Evolutionary conservation across 2,113 vertebrate species (phyloP), one percentile per base, ranked within the genome.

Genomic region (Cyprinodon brontotheroides): DNA sequence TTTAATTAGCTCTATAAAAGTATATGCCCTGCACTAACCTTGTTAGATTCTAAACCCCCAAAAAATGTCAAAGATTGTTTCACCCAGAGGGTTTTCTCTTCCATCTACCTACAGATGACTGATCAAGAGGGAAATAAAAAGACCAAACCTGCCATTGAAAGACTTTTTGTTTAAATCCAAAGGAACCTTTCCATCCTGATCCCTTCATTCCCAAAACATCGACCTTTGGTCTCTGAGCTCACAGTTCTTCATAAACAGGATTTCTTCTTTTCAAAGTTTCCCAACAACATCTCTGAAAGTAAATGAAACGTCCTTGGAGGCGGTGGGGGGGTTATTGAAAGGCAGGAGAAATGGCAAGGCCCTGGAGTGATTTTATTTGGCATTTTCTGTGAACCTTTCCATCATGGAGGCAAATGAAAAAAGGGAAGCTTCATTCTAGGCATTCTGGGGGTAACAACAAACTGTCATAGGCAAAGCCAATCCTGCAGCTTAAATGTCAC

Each of bases 321-420:
- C 66, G 50, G 72, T 37, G 0, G 1, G 29, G 0, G 1, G 29
- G 48, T 48, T 61, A 69, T 57, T 22, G 3, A 13, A 39, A 67
- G 29, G 43, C 0, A 20, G 22, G 20, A 70, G 20, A 65, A 65
- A 45, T 65, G 65, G 11, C 22, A 70, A 67, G 47, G 61, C 64
- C 61, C 14, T 11, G 37, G 50, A 2, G 61, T 39, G 70, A 77
- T 64, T 38, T 13, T 29, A 43, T 67, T 53, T 86, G 84, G 87
- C 84, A 84, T 89, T 86, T 82, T 63, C 61, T 38, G 45, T 82
- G 80, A 86, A 82, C 82, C 87, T 89, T 45, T 82, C 72, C 79
- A 66, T 78, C 68, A n/a, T 0, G 7, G 78, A 65, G 37, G 68
- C 50, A 57, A 67, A 63, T 14, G 48, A 39, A 70, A 72, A 70